A percentile compares a stretch with the other conserved stretches of the same genome.
Conservation (phyloP, 2,797 vertebrate species). For the Propithecus perrieri region DNA sequence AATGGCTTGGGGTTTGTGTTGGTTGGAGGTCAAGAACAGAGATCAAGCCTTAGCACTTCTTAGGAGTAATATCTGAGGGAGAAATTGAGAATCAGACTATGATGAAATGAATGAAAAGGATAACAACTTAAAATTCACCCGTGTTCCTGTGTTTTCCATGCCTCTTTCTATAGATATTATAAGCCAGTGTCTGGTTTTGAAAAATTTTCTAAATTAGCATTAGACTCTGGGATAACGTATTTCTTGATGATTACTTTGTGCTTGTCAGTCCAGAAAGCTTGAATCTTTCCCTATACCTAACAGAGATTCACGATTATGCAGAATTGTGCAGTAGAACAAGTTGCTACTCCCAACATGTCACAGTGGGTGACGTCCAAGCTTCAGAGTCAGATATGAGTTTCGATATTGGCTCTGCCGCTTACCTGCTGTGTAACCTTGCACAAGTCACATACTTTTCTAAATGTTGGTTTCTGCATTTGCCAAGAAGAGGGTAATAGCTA, state of each 20-base stretch:
- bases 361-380: neutral
- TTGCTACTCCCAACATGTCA: neutral
- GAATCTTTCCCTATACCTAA: neutral
- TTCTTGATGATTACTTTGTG: slow-evolving; percentile 17
- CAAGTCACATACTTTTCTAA: neutral
- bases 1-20: neutral
- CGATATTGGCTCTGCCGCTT: neutral
- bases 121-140: neutral
- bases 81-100: neutral
- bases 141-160: neutral
- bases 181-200: neutral
- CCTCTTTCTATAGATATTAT: neutral
- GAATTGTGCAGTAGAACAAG: neutral
- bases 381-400: neutral
- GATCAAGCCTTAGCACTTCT: neutral
- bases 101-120: neutral
- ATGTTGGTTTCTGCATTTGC: neutral
- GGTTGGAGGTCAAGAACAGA: neutral
- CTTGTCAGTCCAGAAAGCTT: neutral
- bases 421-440: neutral
- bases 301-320: neutral
- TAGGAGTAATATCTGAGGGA: neutral
- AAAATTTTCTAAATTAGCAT: slow-evolving; percentile 25
- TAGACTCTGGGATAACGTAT: slow-evolving; percentile 4
- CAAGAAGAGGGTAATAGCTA: neutral